These are phyloP conservation scores for Pollenia amentaria DNA, from an alignment of 2,888 invertebrate species.

Conservation along the genomic window DNA sequence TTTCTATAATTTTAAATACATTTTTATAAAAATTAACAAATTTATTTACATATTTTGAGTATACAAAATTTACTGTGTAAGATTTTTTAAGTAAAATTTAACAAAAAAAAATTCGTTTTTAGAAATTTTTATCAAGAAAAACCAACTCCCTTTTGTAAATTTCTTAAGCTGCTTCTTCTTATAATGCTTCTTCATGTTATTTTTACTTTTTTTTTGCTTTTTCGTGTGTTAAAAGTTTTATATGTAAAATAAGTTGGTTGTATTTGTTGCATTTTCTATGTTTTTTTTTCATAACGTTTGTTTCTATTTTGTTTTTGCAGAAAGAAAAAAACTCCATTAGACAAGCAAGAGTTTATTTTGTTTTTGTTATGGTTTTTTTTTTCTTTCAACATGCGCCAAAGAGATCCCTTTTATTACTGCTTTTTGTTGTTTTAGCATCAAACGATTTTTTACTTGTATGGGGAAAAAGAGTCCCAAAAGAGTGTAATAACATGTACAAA, in stretches of 20 bases:
- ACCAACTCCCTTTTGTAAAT: constrained; percentile 75
- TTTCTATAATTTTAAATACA: background rate
- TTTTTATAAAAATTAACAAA: background rate
- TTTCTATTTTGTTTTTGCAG: constrained; percentile 35
- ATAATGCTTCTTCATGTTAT: constrained; percentile 4
- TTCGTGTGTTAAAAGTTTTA: background rate
- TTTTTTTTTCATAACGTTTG: background rate
- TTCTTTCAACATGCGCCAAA: constrained; percentile 69
- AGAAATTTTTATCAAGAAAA: constrained; percentile 59
- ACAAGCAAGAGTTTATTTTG: background rate
- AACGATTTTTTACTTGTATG: constrained; percentile 33
- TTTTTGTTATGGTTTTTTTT: constrained; percentile 33
- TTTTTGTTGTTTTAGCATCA: constrained; percentile 41
- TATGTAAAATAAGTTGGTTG: constrained; percentile 27
- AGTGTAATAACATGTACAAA: constrained; percentile 31
- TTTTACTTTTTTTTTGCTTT: constrained; percentile 19
- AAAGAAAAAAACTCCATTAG: constrained; percentile 6
- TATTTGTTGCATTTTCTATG: constrained; percentile 37
- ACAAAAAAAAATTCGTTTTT: background rate
- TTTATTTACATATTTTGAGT: background rate
- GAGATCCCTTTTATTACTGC: constrained; percentile 40
- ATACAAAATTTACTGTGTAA: constrained; percentile 3
- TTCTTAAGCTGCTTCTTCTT: constrained; percentile 58
- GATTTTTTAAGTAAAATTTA: background rate
- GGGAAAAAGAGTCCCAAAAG: constrained; percentile 57